phyloP scores from a whole-genome alignment of 2,888 invertebrate genomes.

The Geophilus truncorum region DNA sequence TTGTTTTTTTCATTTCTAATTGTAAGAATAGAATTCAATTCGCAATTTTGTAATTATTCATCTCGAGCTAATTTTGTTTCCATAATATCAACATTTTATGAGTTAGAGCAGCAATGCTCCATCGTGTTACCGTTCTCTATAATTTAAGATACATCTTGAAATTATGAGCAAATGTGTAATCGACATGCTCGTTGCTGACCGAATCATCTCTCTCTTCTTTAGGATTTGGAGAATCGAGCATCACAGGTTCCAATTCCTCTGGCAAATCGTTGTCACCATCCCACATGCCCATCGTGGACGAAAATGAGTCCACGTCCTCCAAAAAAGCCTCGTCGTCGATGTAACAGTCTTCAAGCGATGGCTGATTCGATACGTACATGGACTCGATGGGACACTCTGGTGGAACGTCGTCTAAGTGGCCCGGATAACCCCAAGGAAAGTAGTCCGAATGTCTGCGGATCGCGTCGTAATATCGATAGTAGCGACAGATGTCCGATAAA shows the following conservation, averaged over 20 bases:
- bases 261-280: not conserved
- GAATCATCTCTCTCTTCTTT: not conserved
- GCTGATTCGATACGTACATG: not conserved
- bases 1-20: not conserved
- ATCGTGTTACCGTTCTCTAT: not conserved
- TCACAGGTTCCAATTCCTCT: not conserved
- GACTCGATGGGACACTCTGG: constrained; percentile 1
- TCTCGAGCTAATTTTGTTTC: not conserved
- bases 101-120: not conserved
- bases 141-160: constrained; percentile 22
- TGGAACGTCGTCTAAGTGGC: constrained; percentile 11
- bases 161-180: not conserved
- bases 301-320: constrained; percentile 6
- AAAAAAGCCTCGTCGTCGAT: constrained; percentile 19
- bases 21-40: too few relatives aligned
- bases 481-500: constrained; percentile 11
- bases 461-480: not conserved
- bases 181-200: not conserved
- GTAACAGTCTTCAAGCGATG: constrained; percentile 13
- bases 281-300: constrained; percentile 1
- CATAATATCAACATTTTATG: not conserved
- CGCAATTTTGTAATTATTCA: too few relatives aligned
- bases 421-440: not conserved
- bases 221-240: not conserved
- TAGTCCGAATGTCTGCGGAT: constrained; percentile 22